Conservation (phyloP, 2,888 invertebrate species). For the Cephus nigrinus region DNA sequence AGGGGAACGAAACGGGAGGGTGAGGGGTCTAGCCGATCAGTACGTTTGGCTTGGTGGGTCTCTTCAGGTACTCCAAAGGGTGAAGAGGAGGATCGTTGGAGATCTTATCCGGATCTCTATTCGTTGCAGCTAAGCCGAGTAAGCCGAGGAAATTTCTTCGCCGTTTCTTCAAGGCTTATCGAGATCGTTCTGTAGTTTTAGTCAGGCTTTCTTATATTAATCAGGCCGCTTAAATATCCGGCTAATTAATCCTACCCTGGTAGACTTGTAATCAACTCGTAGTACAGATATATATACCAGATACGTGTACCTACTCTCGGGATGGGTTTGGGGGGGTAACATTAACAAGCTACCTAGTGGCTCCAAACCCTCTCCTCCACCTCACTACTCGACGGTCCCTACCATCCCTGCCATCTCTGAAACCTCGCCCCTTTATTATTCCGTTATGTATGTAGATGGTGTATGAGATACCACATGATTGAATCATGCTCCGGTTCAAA, state of each 20-base stretch:
- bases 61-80: not conserved
- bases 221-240: not conserved
- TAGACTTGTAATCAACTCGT: not conserved
- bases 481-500: slow-evolving; percentile 57
- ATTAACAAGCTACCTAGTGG: slow-evolving; percentile 17
- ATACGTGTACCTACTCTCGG: not conserved
- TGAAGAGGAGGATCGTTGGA: not conserved
- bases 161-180: not conserved
- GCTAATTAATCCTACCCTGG: not conserved
- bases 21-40: not conserved
- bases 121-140: not conserved
- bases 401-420: slow-evolving; percentile 6
- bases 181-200: not conserved
- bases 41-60: not conserved
- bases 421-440: slow-evolving; percentile 50
- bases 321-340: slow-evolving; percentile 10
- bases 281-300: not conserved
- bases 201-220: not conserved
- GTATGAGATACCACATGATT: slow-evolving; percentile 58
- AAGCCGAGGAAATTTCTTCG: not conserved
- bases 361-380: slow-evolving; percentile 14
- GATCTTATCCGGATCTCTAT: not conserved
- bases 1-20: not conserved
- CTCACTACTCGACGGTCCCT: not conserved
- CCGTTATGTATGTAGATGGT: slow-evolving; percentile 56